These are phyloP conservation scores for Neotoxoptera formosana DNA, from an alignment of 1,140 invertebrate species.

Conservation along the genomic window DNA sequence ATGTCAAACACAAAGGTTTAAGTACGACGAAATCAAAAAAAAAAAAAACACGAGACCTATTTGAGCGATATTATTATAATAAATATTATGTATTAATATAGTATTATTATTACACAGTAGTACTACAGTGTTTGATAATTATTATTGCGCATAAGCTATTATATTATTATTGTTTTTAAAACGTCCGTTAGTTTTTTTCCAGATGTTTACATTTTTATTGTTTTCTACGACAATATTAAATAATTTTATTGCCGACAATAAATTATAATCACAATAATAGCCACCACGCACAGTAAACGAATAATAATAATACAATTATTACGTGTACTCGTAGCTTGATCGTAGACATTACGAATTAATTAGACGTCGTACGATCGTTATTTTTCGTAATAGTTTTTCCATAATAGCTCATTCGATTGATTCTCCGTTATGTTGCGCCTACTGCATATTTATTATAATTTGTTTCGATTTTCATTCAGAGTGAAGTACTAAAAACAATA, in stretches of 20 bases:
- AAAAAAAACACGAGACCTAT: not conserved
- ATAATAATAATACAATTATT: not conserved
- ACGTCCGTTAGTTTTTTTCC: not conserved
- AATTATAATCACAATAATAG: not conserved
- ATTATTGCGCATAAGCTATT: not conserved
- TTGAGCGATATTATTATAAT: not conserved
- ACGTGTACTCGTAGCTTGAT: not conserved
- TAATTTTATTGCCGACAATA: not conserved
- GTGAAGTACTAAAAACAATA: not conserved
- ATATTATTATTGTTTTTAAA: constrained; percentile 2
- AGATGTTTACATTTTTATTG: not conserved
- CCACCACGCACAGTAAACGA: not conserved
- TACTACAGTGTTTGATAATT: not conserved
- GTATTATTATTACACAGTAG: not conserved
- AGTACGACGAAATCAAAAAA: not conserved
- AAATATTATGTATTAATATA: not conserved
- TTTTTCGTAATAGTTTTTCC: too few relatives aligned
- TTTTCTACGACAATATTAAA: not conserved
- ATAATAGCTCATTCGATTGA: too few relatives aligned
- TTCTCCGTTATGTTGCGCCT: too few relatives aligned
- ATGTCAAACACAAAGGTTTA: not conserved
- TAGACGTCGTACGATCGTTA: not conserved
- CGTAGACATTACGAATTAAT: not conserved
- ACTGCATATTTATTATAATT: too few relatives aligned
- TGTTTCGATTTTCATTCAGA: too few relatives aligned